Conservation (phyloP, 2,113 vertebrate genomes). For the Physeter macrocephalus region DNA sequence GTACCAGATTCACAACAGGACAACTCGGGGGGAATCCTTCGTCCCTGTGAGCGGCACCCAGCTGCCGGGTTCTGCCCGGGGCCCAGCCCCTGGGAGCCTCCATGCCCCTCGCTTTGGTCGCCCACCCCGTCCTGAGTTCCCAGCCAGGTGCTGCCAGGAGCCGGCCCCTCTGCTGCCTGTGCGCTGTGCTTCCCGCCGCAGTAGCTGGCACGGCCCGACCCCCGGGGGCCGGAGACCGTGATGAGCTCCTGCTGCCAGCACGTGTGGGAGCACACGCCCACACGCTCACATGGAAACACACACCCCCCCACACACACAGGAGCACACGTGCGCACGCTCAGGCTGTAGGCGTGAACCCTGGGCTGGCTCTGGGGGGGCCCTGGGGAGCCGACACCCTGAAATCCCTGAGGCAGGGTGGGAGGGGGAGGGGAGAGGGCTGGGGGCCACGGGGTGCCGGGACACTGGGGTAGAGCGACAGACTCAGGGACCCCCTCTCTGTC, state of each 20-base stretch:
- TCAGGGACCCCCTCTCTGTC: not conserved
- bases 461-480: not conserved
- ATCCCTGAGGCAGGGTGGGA: not conserved
- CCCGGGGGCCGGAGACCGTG: not conserved
- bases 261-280: accelerated
- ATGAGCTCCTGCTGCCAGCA: accelerated
- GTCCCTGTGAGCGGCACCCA: not conserved
- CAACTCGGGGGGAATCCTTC: not conserved
- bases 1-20: not conserved
- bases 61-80: not conserved
- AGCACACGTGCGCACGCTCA: not conserved
- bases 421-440: not conserved
- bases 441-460: accelerated
- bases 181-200: not conserved
- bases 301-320: accelerated
- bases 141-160: too few species aligned
- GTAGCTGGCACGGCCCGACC: not conserved
- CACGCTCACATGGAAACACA: accelerated
- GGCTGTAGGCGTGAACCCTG: not conserved
- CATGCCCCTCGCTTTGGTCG: not conserved
- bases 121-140: not conserved
- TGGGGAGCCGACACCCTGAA: not conserved
- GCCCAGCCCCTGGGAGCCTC: not conserved
- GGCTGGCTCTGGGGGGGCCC: not conserved
- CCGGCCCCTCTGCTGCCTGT: accelerated